Evolutionary conservation across 2,888 invertebrate genomes (phyloP).

Genomic region (Sialis lutaria): DNA sequence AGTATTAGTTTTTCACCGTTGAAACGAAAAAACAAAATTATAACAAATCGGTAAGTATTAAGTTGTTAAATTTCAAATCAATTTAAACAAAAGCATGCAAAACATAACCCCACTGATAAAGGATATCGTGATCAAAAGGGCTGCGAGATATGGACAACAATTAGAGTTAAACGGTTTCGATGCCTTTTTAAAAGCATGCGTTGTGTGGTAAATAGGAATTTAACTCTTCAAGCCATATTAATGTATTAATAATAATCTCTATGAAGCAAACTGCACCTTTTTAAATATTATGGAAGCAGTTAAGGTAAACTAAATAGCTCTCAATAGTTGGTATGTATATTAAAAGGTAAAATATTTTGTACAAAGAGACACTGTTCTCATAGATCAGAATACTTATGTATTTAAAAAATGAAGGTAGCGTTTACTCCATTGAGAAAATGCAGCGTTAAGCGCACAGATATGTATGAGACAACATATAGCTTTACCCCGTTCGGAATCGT

Average conservation of each 20-base stretch:
- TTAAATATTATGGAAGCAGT: slow-evolving; percentile 9
- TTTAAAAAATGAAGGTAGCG: slow-evolving; percentile 24
- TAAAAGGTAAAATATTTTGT: not conserved
- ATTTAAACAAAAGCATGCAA: too few species aligned
- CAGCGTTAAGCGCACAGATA: slow-evolving; percentile 7
- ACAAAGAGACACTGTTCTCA: not conserved
- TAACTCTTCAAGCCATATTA: not conserved
- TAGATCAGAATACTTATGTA: slow-evolving; percentile 8
- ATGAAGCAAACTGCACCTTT: slow-evolving; percentile 34
- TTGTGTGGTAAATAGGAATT: too few species aligned
- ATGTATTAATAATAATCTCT: slow-evolving; percentile 12
- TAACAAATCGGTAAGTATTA: too few species aligned
- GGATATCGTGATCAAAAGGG: too few species aligned
- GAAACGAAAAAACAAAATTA: too few species aligned
- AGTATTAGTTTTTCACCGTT: too few species aligned
- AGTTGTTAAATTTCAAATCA: too few species aligned
- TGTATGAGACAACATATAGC: not conserved
- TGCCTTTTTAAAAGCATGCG: too few species aligned
- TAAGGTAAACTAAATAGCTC: slow-evolving; percentile 2
- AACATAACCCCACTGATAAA: too few species aligned
- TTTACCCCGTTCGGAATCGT: not conserved
- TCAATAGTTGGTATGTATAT: not conserved
- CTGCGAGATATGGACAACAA: too few species aligned
- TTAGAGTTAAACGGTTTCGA: too few species aligned
- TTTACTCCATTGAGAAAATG: slow-evolving; percentile 26